Conservation (phyloP, 2,113 vertebrate species). For the Ascaphus truei region DNA sequence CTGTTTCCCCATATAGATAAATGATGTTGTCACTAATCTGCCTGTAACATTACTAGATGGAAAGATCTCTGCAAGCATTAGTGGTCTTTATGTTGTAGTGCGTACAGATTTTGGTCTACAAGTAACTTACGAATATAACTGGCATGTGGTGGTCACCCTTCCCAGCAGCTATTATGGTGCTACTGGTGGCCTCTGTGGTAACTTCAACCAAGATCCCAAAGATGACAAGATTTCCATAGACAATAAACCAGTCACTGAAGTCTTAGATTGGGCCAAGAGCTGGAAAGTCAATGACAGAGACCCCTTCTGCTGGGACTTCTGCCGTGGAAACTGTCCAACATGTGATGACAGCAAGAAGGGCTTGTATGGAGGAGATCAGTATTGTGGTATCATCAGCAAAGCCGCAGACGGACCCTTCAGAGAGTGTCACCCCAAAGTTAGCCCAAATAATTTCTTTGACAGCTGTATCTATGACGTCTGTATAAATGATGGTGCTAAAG, state of each 20-base stretch:
- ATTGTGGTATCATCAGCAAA: slow-evolving; percentile 59
- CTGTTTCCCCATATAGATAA: slow-evolving; percentile 47
- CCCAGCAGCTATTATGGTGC: slow-evolving; percentile 62
- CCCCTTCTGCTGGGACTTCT: slow-evolving; percentile 65
- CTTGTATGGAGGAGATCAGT: slow-evolving; percentile 38
- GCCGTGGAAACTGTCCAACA: slow-evolving; percentile 50
- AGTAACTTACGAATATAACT: slow-evolving; percentile 65
- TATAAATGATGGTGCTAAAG: slow-evolving; percentile 39
- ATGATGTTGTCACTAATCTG: slow-evolving; percentile 40
- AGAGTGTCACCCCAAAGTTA: slow-evolving; percentile 48
- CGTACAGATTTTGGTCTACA: slow-evolving; percentile 58
- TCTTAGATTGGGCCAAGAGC: slow-evolving; percentile 52
- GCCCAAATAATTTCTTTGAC: slow-evolving; percentile 49
- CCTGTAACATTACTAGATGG: slow-evolving; percentile 41
- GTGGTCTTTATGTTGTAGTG: slow-evolving; percentile 43
- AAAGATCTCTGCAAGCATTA: slow-evolving; percentile 43
- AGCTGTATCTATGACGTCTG: slow-evolving; percentile 67
- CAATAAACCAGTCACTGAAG: not conserved
- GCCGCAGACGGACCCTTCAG: slow-evolving; percentile 52
- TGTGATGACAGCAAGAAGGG: slow-evolving; percentile 48
- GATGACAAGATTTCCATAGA: slow-evolving; percentile 47
- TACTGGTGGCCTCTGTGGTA: slow-evolving; percentile 64
- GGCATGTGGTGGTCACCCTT: slow-evolving; percentile 51
- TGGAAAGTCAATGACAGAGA: slow-evolving; percentile 60
- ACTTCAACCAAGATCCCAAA: slow-evolving; percentile 52